Evolutionary conservation across 2,797 vertebrate genomes (phyloP).

Genomic region (Xenops minutus): DNA sequence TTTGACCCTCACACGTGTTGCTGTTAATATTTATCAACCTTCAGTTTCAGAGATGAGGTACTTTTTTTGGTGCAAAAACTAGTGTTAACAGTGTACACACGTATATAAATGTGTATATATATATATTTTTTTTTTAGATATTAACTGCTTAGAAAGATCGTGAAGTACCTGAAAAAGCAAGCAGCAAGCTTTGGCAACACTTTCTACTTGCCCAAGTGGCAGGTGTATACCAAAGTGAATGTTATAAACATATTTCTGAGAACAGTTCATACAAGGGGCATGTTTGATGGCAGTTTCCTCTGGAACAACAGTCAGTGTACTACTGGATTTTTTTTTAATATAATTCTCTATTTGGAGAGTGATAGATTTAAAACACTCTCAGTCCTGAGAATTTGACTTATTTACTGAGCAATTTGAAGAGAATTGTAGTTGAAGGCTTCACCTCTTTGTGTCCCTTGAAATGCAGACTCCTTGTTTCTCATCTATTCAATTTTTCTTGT

Average conservation of each 20-base stretch:
- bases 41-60: not conserved
- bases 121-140: not conserved
- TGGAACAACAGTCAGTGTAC: not conserved
- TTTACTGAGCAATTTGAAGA: not conserved
- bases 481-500: not conserved
- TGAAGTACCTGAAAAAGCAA: not conserved
- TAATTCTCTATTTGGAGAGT: not conserved
- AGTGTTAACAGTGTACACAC: not conserved
- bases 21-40: not conserved
- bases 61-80: not conserved
- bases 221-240: not conserved
- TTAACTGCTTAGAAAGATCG: not conserved
- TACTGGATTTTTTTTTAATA: not conserved
- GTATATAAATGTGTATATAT: not conserved
- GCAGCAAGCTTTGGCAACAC: not conserved
- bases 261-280: not conserved
- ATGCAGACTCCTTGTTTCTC: constrained; percentile 4
- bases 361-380: not conserved
- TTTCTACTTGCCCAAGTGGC: not conserved
- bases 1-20: fast-evolving
- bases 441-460: not conserved
- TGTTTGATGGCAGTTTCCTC: not conserved
- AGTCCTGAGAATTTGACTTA: not conserved
- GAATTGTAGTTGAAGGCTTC: not conserved
- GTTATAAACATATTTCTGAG: not conserved